Percentiles rank a stretch among this genome's conserved stretches.
These are phyloP conservation scores for Acestrorhynchus altus DNA, from an alignment of 2,797 vertebrate genomes.

Conservation along the genomic window DNA sequence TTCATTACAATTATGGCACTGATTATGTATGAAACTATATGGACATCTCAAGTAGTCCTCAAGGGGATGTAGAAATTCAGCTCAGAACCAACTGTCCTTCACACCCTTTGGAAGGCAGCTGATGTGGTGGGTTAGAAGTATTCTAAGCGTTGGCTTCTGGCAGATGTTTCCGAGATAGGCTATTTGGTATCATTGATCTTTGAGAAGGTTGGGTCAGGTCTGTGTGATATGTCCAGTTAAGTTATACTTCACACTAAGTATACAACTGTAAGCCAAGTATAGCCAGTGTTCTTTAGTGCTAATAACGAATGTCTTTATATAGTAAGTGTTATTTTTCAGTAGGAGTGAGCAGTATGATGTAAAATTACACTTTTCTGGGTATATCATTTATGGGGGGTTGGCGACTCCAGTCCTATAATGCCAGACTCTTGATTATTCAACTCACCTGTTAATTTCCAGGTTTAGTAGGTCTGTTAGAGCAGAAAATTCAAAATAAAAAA, in stretches of 20 bases:
- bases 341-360: no score
- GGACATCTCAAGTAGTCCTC: constrained; percentile 1
- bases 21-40: constrained; percentile 20
- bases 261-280: not conserved
- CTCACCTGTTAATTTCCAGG: no score
- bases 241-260: not conserved
- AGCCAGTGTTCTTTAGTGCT: no score
- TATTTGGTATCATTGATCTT: not conserved
- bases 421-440: no score
- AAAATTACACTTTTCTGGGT: no score
- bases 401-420: no score
- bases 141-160: constrained; percentile 7
- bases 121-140: constrained; percentile 16
- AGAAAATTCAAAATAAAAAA: no score
- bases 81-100: constrained; percentile 24
- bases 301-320: no score
- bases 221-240: not conserved
- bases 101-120: constrained; percentile 15
- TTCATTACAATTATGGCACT: constrained; percentile 22
- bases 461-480: no score
- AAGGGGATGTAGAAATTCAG: constrained; percentile 18
- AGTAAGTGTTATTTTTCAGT: no score
- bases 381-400: no score
- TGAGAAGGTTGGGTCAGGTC: not conserved
- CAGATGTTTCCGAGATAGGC: not conserved